Percentiles rank a stretch among this genome's conserved stretches.
Conservation (phyloP, 1,140 invertebrate genomes). For the Asobara japonica region DNA sequence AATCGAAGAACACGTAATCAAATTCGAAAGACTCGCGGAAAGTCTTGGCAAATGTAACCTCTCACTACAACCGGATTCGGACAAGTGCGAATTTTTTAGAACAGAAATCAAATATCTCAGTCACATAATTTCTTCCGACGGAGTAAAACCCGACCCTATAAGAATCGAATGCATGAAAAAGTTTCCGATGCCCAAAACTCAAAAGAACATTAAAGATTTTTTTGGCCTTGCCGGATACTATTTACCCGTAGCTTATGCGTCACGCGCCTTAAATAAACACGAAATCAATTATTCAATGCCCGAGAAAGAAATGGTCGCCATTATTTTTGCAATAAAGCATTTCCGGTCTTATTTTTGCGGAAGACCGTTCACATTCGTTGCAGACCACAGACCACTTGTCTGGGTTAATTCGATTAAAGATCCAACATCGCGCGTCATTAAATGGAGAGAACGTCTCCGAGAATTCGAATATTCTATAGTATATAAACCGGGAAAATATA, state of each 20-base stretch:
- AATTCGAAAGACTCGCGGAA: background rate
- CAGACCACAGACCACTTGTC: conserved; percentile 57
- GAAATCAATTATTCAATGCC: conserved; percentile 59
- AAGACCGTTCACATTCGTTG: conserved; percentile 53
- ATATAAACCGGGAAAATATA: conserved; percentile 2
- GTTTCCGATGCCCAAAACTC: background rate
- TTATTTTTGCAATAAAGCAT: conserved; percentile 51
- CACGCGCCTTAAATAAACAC: conserved; percentile 45
- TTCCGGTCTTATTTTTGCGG: conserved; percentile 54
- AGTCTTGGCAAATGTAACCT: background rate
- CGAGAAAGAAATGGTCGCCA: conserved; percentile 27
- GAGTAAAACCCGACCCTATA: conserved; percentile 21
- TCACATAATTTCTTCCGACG: conserved; percentile 27
- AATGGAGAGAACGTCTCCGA: background rate
- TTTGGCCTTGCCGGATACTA: conserved; percentile 43
- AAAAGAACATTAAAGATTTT: conserved; percentile 33
- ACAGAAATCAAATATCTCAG: conserved; percentile 24
- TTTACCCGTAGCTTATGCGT: conserved; percentile 47
- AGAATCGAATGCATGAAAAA: background rate
- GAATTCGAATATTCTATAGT: conserved; percentile 13
- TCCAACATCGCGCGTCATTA: background rate
- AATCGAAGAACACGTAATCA: conserved; percentile 4
- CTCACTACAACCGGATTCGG: background rate
- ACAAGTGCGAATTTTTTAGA: conserved; percentile 21
- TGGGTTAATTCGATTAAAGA: conserved; percentile 39